Conservation (phyloP, 2,113 vertebrate genomes). For the Gymnobelideus leadbeateri region DNA sequence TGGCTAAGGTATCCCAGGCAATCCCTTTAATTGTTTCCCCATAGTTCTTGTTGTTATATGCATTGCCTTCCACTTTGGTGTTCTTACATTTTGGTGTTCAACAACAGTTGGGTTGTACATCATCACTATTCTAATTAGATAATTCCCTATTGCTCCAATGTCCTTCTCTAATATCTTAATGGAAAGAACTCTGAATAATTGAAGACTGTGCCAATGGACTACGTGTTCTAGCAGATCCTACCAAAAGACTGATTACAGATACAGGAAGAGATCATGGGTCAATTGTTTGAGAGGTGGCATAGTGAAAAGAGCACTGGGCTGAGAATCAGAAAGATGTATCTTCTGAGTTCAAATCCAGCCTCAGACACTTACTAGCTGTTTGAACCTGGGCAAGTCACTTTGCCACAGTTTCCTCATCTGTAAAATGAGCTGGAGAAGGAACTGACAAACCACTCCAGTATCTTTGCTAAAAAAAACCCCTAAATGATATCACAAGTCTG, state of each 20-base stretch:
- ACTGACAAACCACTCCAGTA: too few species aligned
- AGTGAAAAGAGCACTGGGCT: too few species aligned
- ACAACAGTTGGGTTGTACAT: background rate
- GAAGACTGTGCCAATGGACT: background rate
- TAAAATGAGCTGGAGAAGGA: too few species aligned
- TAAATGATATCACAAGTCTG: too few species aligned
- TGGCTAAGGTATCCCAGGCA: background rate
- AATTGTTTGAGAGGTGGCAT: background rate
- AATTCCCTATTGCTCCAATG: too few species aligned
- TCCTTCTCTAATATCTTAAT: background rate
- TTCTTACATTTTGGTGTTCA: background rate
- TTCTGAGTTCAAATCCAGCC: too few species aligned
- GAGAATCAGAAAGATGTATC: too few species aligned
- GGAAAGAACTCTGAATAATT: background rate
- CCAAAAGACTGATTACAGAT: background rate
- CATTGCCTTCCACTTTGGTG: background rate
- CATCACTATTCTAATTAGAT: background rate
- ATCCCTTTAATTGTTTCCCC: background rate
- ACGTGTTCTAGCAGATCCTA: background rate
- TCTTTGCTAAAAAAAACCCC: too few species aligned
- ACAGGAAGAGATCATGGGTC: background rate
- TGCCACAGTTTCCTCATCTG: too few species aligned
- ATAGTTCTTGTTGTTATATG: background rate
- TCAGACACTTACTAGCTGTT: too few species aligned
- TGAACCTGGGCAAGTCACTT: too few species aligned